Percentiles rank a stretch among this genome's conserved stretches.
Evolutionary conservation across 1,140 invertebrate genomes (phyloP).

Genomic region (Papilio aristodemus): DNA sequence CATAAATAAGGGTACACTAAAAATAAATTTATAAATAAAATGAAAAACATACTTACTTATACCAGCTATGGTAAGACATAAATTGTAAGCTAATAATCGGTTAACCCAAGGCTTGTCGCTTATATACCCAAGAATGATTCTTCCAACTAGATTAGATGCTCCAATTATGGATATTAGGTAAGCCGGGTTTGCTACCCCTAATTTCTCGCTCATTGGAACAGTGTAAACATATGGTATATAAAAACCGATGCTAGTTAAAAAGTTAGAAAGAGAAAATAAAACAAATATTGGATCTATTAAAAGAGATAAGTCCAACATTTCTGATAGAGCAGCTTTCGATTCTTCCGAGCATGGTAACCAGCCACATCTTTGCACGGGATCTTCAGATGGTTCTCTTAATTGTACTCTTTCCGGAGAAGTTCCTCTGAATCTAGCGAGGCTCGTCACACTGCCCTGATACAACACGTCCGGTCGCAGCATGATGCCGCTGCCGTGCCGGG

Average conservation of each 20-base stretch:
- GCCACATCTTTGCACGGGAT: conserved; percentile 75
- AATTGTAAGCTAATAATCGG: conserved; percentile 92
- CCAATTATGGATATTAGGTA: conserved; percentile 90
- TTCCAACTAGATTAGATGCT: conserved; percentile 92
- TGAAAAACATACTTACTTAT: conserved; percentile 83
- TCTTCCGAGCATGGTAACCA: conserved; percentile 81
- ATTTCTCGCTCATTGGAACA: conserved; percentile 83
- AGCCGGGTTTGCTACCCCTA: conserved; percentile 81
- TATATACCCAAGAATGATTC: conserved; percentile 91
- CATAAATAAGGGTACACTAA: conserved; percentile 24
- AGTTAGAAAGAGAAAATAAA: conserved; percentile 95
- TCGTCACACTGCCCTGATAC: conserved; percentile 89
- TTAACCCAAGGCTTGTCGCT: conserved; percentile 94
- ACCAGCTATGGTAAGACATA: conserved; percentile 91
- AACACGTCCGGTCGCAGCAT: conserved; percentile 93
- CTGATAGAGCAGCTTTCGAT: conserved; percentile 85
- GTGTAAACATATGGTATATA: conserved; percentile 96
- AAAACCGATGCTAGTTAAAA: conserved; percentile 97
- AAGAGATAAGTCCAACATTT: conserved; percentile 93
- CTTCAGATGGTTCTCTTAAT: conserved; percentile 47
- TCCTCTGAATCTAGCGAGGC: conserved; percentile 67
- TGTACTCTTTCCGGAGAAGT: conserved; percentile 68
- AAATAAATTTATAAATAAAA: neutral
- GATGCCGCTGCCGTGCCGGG: conserved; percentile 84
- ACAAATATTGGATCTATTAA: conserved; percentile 93